These are phyloP conservation scores for Ecliptopera silaceata DNA, from an alignment of 2,888 invertebrate species.

Conservation along the genomic window DNA sequence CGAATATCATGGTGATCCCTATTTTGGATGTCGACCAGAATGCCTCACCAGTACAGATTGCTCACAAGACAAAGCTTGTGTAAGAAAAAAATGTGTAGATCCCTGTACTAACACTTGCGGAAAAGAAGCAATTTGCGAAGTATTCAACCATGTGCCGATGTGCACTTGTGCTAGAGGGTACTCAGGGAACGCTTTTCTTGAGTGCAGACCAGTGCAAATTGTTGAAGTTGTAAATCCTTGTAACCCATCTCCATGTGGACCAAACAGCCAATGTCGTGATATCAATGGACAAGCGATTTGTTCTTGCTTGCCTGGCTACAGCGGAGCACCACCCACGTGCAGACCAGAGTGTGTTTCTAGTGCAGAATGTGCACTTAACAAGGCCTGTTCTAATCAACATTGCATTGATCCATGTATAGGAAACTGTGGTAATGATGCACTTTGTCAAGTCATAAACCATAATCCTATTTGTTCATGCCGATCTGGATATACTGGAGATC, in stretches of 20 bases:
- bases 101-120: slow-evolving; percentile 92
- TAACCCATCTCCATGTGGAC: slow-evolving; percentile 87
- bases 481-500: slow-evolving; percentile 87
- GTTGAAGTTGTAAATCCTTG: slow-evolving; percentile 82
- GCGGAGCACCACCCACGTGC: slow-evolving; percentile 88
- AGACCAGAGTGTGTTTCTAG: slow-evolving; percentile 88
- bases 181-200: slow-evolving; percentile 87
- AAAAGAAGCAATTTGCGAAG: slow-evolving; percentile 87
- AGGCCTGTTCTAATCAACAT: slow-evolving; percentile 87
- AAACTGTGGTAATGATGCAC: slow-evolving; percentile 87
- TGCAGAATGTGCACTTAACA: slow-evolving; percentile 86
- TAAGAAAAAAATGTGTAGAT: slow-evolving; percentile 88
- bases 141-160: slow-evolving; percentile 85
- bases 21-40: slow-evolving; percentile 90
- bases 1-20: slow-evolving; percentile 91
- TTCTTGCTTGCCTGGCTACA: slow-evolving; percentile 85
- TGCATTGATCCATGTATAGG: slow-evolving; percentile 89
- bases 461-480: slow-evolving; percentile 88
- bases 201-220: slow-evolving; percentile 77
- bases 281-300: slow-evolving; percentile 87
- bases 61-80: slow-evolving; percentile 86
- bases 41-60: slow-evolving; percentile 90
- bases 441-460: slow-evolving; percentile 89
- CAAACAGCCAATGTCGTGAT: slow-evolving; percentile 87
- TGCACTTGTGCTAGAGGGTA: slow-evolving; percentile 84